A percentile compares a stretch with the other conserved stretches of the same genome.
Evolutionary conservation across 2,797 vertebrate species (phyloP).

Genomic region (Clarias laeviceps): DNA sequence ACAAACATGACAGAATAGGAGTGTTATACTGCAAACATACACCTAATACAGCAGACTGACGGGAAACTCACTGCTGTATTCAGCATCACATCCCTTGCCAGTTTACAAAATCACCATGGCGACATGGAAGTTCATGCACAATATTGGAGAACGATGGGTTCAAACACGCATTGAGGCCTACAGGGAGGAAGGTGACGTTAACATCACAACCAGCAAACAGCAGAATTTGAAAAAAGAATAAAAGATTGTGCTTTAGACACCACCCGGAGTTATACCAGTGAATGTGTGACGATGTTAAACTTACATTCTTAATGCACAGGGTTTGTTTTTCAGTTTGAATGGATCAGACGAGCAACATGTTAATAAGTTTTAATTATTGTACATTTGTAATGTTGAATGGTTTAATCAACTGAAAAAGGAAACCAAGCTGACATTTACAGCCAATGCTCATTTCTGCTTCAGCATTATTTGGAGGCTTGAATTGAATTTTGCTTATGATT

Average conservation of each 20-base stretch:
- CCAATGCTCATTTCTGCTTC: neutral
- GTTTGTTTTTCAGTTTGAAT: neutral
- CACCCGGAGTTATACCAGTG: neutral
- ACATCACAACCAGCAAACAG: neutral
- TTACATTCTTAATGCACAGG: neutral
- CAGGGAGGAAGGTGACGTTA: neutral
- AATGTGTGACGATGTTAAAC: neutral
- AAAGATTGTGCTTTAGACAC: neutral
- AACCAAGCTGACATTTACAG: neutral
- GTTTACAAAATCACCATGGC: neutral
- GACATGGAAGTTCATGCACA: neutral
- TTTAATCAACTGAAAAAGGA: neutral
- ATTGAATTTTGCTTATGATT: neutral
- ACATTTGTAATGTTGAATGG: neutral
- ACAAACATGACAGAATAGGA: neutral
- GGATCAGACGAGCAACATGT: neutral
- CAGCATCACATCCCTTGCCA: neutral
- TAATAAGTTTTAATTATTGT: neutral
- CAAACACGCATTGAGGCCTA: neutral
- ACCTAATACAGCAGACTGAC: neutral
- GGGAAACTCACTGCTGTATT: neutral
- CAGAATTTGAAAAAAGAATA: neutral
- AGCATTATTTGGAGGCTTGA: no score
- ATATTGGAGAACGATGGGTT: neutral
- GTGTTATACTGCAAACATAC: neutral